A percentile compares a stretch with the other conserved stretches of the same genome.
Evolutionary conservation across 2,113 vertebrate genomes (phyloP).

Genomic region (Thunnus thynnus): DNA sequence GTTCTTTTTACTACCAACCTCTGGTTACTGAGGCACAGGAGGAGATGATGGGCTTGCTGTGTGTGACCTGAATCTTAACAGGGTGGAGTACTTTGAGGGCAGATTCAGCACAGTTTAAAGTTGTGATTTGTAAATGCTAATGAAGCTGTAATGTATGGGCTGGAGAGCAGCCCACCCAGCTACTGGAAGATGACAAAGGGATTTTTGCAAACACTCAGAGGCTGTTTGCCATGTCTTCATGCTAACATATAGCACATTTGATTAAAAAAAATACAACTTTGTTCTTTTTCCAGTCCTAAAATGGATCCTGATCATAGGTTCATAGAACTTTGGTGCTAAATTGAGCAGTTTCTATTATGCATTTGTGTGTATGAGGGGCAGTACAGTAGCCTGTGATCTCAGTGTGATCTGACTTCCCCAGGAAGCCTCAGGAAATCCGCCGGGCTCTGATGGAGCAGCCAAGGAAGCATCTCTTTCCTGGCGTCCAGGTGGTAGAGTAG

Average conservation of each 20-base stretch:
- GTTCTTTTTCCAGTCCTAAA: slow-evolving; percentile 4
- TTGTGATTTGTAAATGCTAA: slow-evolving; percentile 55
- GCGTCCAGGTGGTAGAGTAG: slow-evolving; percentile 67
- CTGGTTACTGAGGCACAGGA: slow-evolving; percentile 50
- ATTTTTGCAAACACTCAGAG: not conserved
- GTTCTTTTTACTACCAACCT: slow-evolving; percentile 61
- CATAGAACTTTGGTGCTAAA: slow-evolving; percentile 31
- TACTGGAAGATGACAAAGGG: slow-evolving; percentile 39
- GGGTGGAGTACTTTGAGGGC: slow-evolving; percentile 60
- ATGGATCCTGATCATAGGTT: not conserved
- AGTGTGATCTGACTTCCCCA: slow-evolving; percentile 60
- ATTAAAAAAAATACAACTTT: not conserved
- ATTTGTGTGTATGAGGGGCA: not conserved
- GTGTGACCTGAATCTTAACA: slow-evolving; percentile 66
- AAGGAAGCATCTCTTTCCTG: slow-evolving; percentile 76
- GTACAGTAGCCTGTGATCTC: slow-evolving; percentile 66
- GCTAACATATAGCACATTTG: slow-evolving; percentile 1
- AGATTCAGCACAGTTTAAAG: slow-evolving; percentile 44
- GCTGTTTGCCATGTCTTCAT: not conserved
- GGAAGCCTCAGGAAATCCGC: slow-evolving; percentile 78
- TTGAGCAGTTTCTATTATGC: slow-evolving; percentile 25
- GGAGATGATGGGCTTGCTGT: slow-evolving; percentile 47
- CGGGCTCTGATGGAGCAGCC: slow-evolving; percentile 55
- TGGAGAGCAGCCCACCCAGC: slow-evolving; percentile 41
- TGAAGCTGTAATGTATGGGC: slow-evolving; percentile 57